Percentiles rank a stretch among this genome's conserved stretches.
phyloP scores from a whole-genome alignment of 1,140 invertebrate genomes.

The Drosophila malerkotliana region DNA sequence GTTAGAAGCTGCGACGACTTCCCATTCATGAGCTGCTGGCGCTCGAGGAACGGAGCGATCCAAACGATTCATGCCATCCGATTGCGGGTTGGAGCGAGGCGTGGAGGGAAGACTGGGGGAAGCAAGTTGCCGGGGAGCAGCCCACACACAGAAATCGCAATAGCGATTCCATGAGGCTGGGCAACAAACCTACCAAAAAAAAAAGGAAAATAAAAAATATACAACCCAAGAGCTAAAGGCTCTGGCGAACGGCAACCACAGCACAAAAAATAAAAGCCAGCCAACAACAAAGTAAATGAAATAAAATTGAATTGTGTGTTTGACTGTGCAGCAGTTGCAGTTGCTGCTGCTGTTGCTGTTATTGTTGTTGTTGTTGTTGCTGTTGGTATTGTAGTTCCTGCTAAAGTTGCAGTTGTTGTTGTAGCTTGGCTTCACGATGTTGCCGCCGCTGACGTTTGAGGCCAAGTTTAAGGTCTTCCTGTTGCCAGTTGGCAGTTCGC shows the following conservation, averaged over 20 bases:
- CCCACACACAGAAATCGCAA: constrained; percentile 72
- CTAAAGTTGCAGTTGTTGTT: constrained; percentile 21
- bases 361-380: constrained; percentile 34
- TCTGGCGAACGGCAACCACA: constrained; percentile 70
- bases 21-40: constrained; percentile 77
- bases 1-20: constrained; percentile 74
- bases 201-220: not conserved
- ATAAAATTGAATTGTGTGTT: constrained; percentile 82
- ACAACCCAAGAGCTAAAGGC: constrained; percentile 42
- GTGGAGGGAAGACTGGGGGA: constrained; percentile 9
- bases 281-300: constrained; percentile 74
- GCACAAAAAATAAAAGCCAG: constrained; percentile 32
- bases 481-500: constrained; percentile 73
- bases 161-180: constrained; percentile 42
- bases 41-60: constrained; percentile 68
- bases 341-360: constrained; percentile 39
- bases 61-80: constrained; percentile 55
- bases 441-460: constrained; percentile 69
- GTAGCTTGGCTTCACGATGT: constrained; percentile 62
- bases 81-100: constrained; percentile 2
- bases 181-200: constrained; percentile 12
- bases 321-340: constrained; percentile 62
- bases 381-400: constrained; percentile 30
- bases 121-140: constrained; percentile 47
- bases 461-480: constrained; percentile 79